Evolutionary conservation across 2,797 vertebrate species (phyloP).

Genomic region (Nannoperca australis): DNA sequence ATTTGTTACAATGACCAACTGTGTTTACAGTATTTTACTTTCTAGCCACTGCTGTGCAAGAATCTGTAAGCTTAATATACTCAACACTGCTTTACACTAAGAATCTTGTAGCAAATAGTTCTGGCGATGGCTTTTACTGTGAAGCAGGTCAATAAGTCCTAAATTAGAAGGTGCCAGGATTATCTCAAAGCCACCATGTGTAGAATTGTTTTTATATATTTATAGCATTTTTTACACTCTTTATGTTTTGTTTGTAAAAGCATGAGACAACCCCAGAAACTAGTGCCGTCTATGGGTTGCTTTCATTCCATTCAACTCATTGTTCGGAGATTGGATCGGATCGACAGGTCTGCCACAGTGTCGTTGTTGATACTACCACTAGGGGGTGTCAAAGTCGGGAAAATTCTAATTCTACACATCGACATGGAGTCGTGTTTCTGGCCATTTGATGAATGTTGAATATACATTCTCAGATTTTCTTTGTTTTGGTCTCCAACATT

Average conservation of each 20-base stretch:
- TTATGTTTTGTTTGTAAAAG: no score
- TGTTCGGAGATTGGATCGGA: background rate
- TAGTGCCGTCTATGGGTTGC: background rate
- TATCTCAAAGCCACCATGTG: background rate
- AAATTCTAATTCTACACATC: no score
- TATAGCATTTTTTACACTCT: background rate
- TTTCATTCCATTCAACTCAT: background rate
- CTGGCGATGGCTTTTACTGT: background rate
- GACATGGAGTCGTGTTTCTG: background rate
- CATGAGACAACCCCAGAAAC: no score
- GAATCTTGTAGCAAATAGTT: background rate
- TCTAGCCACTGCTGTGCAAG: background rate
- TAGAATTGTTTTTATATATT: background rate
- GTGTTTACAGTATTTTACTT: background rate
- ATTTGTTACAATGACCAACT: background rate
- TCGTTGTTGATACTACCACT: no score
- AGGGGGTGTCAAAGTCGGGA: no score
- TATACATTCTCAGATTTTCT: background rate
- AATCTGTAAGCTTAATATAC: background rate
- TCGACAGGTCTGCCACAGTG: background rate
- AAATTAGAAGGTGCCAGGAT: slow-evolving; percentile 4
- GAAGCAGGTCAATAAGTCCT: background rate
- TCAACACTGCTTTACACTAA: background rate
- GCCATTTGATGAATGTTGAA: no score
- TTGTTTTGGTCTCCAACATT: background rate